Percentiles rank a stretch among this genome's conserved stretches.
phyloP scores from a whole-genome alignment of 2,888 invertebrate genomes.

The Tuberolachnus salignus region DNA sequence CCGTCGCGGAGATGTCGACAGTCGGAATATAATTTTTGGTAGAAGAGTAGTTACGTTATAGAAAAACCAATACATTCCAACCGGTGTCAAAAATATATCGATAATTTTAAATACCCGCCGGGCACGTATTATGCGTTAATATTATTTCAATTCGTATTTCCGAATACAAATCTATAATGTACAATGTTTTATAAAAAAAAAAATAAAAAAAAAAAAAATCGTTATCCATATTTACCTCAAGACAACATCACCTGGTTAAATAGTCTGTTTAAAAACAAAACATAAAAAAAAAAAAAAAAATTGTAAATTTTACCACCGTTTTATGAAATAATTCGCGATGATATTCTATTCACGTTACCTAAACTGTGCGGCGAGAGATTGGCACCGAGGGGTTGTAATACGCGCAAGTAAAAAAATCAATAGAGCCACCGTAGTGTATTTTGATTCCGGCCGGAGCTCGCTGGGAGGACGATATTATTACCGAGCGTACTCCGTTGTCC shows the following conservation, averaged over 20 bases:
- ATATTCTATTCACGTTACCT: slow-evolving; percentile 27
- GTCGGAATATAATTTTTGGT: too few species aligned
- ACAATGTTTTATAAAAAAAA: not conserved
- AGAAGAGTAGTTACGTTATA: too few species aligned
- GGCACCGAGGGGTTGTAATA: slow-evolving; percentile 21
- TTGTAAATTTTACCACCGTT: not conserved
- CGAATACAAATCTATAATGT: not conserved
- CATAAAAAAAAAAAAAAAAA: not conserved
- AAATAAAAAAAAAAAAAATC: slow-evolving; percentile 6
- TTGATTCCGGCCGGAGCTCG: not conserved
- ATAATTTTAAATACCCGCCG: not conserved
- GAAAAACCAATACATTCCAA: too few species aligned
- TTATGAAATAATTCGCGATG: too few species aligned
- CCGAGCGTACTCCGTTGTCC: too few species aligned
- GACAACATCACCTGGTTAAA: slow-evolving; percentile 31
- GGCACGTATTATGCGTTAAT: too few species aligned
- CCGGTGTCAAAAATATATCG: too few species aligned
- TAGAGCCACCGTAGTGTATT: not conserved
- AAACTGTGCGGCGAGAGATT: slow-evolving; percentile 19
- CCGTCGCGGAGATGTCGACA: too few species aligned
- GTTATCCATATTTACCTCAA: slow-evolving; percentile 14
- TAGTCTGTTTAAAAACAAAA: not conserved
- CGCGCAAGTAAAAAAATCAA: slow-evolving; percentile 31
- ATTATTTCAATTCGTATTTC: not conserved
- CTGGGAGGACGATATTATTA: not conserved